Evolutionary conservation across 1,140 invertebrate genomes (phyloP).

Genomic region (Platyura marginata): DNA sequence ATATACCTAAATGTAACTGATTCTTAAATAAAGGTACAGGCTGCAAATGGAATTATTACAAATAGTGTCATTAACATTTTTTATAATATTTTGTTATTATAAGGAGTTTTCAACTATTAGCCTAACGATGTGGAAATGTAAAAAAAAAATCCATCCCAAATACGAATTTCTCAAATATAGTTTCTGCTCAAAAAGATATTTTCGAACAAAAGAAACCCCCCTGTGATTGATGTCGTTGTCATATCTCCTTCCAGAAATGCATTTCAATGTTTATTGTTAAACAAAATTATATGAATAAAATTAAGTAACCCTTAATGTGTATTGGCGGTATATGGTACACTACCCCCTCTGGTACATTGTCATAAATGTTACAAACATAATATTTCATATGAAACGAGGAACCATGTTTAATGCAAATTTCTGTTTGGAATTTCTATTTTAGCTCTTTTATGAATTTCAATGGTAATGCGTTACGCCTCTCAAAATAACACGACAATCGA

Average conservation of each 20-base stretch:
- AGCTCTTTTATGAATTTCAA: not conserved
- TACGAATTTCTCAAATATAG: too few relatives aligned
- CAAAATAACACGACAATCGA: constrained; percentile 3
- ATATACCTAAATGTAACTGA: too few relatives aligned
- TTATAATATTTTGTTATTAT: too few relatives aligned
- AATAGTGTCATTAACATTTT: too few relatives aligned
- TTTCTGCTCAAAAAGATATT: too few relatives aligned
- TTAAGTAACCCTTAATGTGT: not conserved
- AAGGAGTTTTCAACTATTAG: too few relatives aligned
- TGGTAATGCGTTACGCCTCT: constrained; percentile 2
- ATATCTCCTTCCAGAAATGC: not conserved
- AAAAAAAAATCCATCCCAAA: too few relatives aligned
- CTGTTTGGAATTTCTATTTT: not conserved
- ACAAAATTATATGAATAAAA: not conserved
- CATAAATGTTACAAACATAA: not conserved
- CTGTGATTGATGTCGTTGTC: not conserved
- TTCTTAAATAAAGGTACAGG: too few relatives aligned
- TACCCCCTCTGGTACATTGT: not conserved
- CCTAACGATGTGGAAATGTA: too few relatives aligned
- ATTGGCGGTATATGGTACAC: too few relatives aligned
- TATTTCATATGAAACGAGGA: not conserved
- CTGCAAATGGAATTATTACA: too few relatives aligned
- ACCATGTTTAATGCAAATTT: not conserved
- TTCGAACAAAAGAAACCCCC: too few relatives aligned
- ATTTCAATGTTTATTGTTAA: not conserved